Conservation (phyloP, 2,113 vertebrate genomes). For the Podocnemis expansa region DNA sequence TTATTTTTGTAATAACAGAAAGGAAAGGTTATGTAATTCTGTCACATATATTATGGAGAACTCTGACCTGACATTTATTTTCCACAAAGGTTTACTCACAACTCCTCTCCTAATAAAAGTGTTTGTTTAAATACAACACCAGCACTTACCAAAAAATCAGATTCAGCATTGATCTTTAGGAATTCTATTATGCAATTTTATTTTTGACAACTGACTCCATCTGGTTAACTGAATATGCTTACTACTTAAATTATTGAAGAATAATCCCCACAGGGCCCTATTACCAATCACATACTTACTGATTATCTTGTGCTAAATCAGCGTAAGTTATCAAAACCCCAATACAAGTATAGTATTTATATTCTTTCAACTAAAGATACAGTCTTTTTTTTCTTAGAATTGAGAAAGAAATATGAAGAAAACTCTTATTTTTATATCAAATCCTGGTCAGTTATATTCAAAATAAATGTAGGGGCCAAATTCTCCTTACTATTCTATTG, state of each 20-base stretch:
- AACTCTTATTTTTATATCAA: neutral
- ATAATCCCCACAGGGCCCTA: neutral
- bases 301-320: neutral
- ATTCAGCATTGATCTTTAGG: neutral
- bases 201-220: neutral
- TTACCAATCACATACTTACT: neutral
- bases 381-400: neutral
- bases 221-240: neutral
- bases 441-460: neutral
- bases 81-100: neutral
- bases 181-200: neutral
- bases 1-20: neutral
- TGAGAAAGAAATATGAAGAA: neutral
- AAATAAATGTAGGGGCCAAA: neutral
- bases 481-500: neutral
- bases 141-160: neutral
- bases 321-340: neutral
- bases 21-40: neutral
- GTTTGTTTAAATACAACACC: neutral
- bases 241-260: neutral
- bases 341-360: neutral
- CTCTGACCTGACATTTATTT: neutral
- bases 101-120: neutral
- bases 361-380: neutral
- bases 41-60: neutral